phyloP scores from a whole-genome alignment of 1,140 invertebrate genomes.

The Bombus superbus region DNA sequence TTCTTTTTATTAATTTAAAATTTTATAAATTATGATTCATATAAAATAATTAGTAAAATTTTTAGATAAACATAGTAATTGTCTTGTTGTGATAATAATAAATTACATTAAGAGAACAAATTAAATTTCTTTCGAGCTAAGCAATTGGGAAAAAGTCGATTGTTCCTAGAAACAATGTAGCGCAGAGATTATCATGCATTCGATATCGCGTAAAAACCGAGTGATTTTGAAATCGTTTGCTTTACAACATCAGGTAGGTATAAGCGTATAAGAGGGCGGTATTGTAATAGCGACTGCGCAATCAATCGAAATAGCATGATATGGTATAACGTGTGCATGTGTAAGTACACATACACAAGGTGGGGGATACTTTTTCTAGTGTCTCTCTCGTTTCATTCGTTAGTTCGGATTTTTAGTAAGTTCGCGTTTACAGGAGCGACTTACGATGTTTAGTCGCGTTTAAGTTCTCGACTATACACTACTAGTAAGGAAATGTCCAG shows the following conservation, averaged over 20 bases:
- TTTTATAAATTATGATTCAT: background rate
- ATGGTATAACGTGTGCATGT: background rate
- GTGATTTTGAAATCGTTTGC: background rate
- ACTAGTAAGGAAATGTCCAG: constrained; percentile 14
- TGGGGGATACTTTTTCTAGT: constrained; percentile 30
- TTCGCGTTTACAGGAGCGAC: background rate
- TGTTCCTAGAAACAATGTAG: background rate
- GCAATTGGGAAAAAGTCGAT: background rate
- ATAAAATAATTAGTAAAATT: background rate
- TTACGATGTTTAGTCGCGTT: background rate
- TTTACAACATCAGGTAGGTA: background rate
- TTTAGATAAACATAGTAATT: background rate
- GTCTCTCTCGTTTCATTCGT: constrained; percentile 6
- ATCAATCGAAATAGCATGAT: constrained; percentile 49
- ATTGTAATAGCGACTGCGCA: constrained; percentile 55
- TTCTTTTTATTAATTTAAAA: background rate
- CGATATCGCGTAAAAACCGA: background rate
- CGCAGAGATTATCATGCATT: background rate
- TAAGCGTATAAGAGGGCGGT: constrained; percentile 11
- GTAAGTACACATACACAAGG: constrained; percentile 3
- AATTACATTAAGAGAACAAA: no score
- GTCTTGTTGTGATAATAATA: background rate
- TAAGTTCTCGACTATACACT: background rate
- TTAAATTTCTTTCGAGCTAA: background rate
- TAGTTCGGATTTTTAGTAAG: constrained; percentile 18